These are phyloP conservation scores for Caenorhabditis sp. DNA, from an alignment of 2,888 invertebrate species.

Conservation along the genomic window DNA sequence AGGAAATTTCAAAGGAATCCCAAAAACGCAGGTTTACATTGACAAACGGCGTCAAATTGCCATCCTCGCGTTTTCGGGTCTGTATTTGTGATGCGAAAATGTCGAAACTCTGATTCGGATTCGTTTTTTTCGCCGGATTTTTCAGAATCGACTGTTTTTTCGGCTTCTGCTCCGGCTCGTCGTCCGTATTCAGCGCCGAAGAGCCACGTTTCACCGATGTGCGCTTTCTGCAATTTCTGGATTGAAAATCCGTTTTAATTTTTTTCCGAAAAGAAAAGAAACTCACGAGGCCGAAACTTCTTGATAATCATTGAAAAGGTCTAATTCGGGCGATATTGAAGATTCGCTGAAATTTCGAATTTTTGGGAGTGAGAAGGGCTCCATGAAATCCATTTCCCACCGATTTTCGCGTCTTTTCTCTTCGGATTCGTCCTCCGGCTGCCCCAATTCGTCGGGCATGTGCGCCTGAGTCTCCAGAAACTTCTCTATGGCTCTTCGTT, in stretches of 20 bases:
- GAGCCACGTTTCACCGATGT: constrained; percentile 5
- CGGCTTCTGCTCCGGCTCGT: constrained; percentile 1
- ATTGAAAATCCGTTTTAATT: background rate
- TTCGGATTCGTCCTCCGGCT: constrained; percentile 1
- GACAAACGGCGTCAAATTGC: constrained; percentile 45
- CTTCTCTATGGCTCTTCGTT: constrained; percentile 29
- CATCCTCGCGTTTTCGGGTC: constrained; percentile 19
- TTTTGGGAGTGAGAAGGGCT: background rate
- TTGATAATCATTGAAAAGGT: constrained; percentile 37
- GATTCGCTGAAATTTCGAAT: constrained; percentile 20
- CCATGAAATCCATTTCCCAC: background rate
- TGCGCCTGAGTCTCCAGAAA: constrained; percentile 46
- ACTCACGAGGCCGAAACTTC: constrained; percentile 10
- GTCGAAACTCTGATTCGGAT: background rate
- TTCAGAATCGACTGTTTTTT: constrained; percentile 25
- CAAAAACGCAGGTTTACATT: constrained; percentile 9
- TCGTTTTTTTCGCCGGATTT: constrained; percentile 4
- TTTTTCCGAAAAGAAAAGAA: background rate
- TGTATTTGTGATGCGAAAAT: constrained; percentile 46
- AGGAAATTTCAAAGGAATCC: background rate
- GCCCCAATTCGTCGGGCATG: constrained; percentile 33
- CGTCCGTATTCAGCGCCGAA: background rate
- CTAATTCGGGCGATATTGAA: constrained; percentile 42
- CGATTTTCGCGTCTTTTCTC: background rate
- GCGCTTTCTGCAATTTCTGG: constrained; percentile 18